Evolutionary conservation across 2,797 vertebrate genomes (phyloP), one percentile per base, ranked within the genome.

Genomic region (Allobates femoralis): DNA sequence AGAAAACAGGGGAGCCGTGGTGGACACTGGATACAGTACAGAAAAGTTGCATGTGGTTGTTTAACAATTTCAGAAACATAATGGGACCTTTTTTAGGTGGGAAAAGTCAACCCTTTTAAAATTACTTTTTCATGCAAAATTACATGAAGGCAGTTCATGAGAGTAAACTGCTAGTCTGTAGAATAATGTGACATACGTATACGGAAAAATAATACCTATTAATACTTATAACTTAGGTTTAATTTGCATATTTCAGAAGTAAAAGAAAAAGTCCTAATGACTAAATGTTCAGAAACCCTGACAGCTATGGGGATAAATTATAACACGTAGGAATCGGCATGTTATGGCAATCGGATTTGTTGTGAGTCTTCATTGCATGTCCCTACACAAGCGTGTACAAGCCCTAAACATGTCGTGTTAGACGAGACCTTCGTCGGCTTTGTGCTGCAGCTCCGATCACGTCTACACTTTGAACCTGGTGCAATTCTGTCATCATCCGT

Each of bases 401-500:
- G 21, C 34, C 19, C 67, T 41, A 73, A 46, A 73, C 14, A 73
- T 41, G 34, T 3, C 18, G 32, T 37, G 34, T 71, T 21, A 41
- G 64, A 34, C 30, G 3, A 73, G 69, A 15, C 37, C 16, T 50
- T 23, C 5, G 14, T 19, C 5, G 37, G 10, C 7, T 26, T 2
- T 7, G 7, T 26, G 34, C 34, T 21, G 12, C 2, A 4, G n/a
- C 34, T 12, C 21, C 46, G 71, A n/a, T 74, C 41, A 26, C 71
- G 23, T 50, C 71, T 50, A 28, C 41, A 74, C 46, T 74, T 74
- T 74, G 4, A 26, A 50, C 7, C 23, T 74, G 41, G 21, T 74
- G 71, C 37, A 26, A 15, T 74, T 50, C 71, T 74, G 71, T 74
- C 41, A 74, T 74, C 71, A 50, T 74, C 71, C 6, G 11, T 26